A percentile compares a stretch with the other conserved stretches of the same genome.
Evolutionary conservation across 2,888 invertebrate species (phyloP).

Genomic region (Caenorhabditis parvicauda): DNA sequence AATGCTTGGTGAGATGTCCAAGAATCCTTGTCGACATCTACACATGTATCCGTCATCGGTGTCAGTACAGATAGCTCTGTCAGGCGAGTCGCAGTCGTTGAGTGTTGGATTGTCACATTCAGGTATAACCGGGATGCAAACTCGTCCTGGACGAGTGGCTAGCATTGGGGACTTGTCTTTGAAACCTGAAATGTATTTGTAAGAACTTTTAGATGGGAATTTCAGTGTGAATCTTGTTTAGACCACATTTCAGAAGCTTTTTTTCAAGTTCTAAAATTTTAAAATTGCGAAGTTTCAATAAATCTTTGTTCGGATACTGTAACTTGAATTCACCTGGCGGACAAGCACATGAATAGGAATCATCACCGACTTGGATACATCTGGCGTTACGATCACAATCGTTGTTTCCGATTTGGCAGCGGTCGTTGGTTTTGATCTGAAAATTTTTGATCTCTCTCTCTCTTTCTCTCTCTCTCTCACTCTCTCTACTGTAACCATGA

Average conservation of each 20-base stretch:
- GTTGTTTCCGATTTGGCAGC: conserved; percentile 49
- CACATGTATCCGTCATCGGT: conserved; percentile 59
- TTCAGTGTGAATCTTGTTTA: background rate
- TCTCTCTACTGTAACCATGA: background rate
- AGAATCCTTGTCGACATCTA: conserved; percentile 51
- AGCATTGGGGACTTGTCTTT: conserved; percentile 51
- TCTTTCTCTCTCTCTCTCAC: background rate
- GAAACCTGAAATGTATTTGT: conserved; percentile 15
- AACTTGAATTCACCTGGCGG: too few relatives aligned
- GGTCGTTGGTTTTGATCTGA: conserved; percentile 21
- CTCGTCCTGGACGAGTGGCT: conserved; percentile 38
- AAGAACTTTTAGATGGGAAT: background rate
- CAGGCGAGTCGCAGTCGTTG: conserved; percentile 57
- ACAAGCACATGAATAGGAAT: conserved; percentile 54
- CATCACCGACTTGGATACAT: conserved; percentile 51
- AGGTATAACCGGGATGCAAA: conserved; percentile 50
- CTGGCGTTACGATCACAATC: conserved; percentile 52
- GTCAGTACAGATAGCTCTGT: conserved; percentile 58
- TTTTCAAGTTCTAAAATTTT: too few relatives aligned
- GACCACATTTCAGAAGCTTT: conserved; percentile 7
- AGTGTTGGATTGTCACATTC: conserved; percentile 56
- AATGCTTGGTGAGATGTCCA: conserved; percentile 60
- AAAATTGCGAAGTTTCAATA: conserved; percentile 31
- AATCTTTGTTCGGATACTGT: too few relatives aligned
- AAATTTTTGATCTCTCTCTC: background rate